Evolutionary conservation across 2,888 invertebrate species (phyloP).

Genomic region (Megalurothrips usitatus): DNA sequence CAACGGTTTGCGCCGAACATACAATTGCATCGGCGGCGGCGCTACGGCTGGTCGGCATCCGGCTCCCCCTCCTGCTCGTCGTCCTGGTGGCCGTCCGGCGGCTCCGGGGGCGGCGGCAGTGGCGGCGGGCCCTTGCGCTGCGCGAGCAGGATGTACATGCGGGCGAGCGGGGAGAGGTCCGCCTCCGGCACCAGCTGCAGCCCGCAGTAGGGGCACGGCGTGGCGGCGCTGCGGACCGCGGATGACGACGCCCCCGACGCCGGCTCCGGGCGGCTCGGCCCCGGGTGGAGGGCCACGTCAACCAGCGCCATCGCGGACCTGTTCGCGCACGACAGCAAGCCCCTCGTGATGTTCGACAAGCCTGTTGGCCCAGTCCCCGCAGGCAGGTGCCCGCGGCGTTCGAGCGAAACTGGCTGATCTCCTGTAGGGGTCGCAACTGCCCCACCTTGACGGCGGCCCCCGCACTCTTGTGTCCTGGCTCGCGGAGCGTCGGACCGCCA

Average conservation of each 20-base stretch:
- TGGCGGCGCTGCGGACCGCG: neutral
- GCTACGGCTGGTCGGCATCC: neutral
- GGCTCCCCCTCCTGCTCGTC: neutral
- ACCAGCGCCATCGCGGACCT: neutral
- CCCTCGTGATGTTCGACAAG: no score
- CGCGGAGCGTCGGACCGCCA: neutral
- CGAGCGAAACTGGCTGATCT: no score
- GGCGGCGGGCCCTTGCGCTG: neutral
- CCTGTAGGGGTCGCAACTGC: no score
- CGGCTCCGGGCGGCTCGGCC: neutral
- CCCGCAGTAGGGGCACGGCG: conserved; percentile 7
- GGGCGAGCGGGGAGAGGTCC: neutral
- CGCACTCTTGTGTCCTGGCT: neutral
- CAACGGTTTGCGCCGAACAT: no score
- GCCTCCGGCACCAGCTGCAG: conserved; percentile 23
- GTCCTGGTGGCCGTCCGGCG: neutral
- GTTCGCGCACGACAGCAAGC: neutral
- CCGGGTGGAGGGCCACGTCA: neutral
- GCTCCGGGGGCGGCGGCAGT: neutral
- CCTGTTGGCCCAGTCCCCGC: no score
- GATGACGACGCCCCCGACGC: no score
- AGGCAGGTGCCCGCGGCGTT: no score
- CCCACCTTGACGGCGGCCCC: neutral
- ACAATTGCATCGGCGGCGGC: no score
- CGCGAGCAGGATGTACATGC: conserved; percentile 5